Conservation (phyloP, 2,113 vertebrate genomes). For the Scomber japonicus region DNA sequence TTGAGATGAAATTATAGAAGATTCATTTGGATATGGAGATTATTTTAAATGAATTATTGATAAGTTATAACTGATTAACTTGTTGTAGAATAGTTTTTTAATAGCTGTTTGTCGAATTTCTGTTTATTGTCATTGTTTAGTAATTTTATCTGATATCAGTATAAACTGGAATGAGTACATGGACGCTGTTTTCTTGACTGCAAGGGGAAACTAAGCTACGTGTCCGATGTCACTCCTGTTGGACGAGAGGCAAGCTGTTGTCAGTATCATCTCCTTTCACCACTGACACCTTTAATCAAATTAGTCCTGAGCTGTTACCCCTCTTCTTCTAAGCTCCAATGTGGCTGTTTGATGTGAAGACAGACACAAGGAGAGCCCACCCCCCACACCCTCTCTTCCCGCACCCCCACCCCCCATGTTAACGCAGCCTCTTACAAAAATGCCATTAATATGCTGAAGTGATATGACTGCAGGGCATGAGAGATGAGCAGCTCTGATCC, state of each 20-base stretch:
- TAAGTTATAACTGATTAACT: not conserved
- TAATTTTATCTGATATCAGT: not conserved
- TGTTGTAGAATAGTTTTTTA: not conserved
- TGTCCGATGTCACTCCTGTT: not conserved
- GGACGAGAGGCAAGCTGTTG: slow-evolving; percentile 20
- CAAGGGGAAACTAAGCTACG: not conserved
- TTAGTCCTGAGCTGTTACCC: slow-evolving; percentile 60
- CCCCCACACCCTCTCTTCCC: slow-evolving; percentile 16
- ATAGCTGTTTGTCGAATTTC: not conserved
- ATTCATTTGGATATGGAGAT: not conserved
- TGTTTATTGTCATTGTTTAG: not conserved
- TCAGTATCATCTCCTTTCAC: slow-evolving; percentile 30
- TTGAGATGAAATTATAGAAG: not conserved
- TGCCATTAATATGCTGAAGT: slow-evolving; percentile 54
- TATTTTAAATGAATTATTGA: not conserved
- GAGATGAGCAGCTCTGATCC: slow-evolving; percentile 58
- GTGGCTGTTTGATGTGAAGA: slow-evolving; percentile 64
- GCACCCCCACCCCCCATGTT: slow-evolving; percentile 19
- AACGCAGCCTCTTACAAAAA: slow-evolving; percentile 51
- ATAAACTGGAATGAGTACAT: not conserved
- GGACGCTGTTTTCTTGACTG: slow-evolving; percentile 1
- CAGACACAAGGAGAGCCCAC: slow-evolving; percentile 31
- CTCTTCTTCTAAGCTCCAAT: slow-evolving; percentile 31
- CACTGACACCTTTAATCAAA: slow-evolving; percentile 69
- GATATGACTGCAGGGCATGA: slow-evolving; percentile 61